Percentiles rank a stretch among this genome's conserved stretches.
Evolutionary conservation across 2,888 invertebrate species (phyloP).

Genomic region (Lasioglossum marginatum): DNA sequence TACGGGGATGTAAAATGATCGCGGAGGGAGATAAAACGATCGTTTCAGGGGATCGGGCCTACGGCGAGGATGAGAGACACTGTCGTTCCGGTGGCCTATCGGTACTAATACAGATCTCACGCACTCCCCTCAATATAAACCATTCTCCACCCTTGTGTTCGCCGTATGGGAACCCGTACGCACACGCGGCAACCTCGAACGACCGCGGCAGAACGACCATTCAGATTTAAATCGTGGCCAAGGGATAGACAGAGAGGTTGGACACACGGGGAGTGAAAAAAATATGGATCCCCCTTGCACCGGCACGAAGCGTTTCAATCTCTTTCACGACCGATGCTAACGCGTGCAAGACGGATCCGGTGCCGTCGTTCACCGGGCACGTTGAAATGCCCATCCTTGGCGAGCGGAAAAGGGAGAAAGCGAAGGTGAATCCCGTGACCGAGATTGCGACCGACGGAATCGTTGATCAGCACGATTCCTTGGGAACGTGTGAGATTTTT

Average conservation of each 20-base stretch:
- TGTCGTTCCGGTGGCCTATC: conserved; percentile 69
- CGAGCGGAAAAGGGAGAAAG: not conserved
- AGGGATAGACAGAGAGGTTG: conserved; percentile 23
- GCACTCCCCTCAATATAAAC: conserved; percentile 83
- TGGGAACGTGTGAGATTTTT: not conserved
- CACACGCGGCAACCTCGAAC: conserved; percentile 70
- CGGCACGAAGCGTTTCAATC: conserved; percentile 79
- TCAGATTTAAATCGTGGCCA: conserved; percentile 83
- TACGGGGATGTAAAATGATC: not conserved
- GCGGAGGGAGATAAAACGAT: not conserved
- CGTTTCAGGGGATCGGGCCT: not conserved
- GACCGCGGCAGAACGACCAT: conserved; percentile 79
- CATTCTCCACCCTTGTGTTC: conserved; percentile 78
- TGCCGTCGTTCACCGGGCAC: conserved; percentile 32
- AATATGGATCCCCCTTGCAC: conserved; percentile 77
- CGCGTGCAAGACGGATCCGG: conserved; percentile 52
- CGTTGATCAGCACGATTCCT: not conserved
- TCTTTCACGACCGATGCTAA: conserved; percentile 72
- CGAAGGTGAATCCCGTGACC: conserved; percentile 24
- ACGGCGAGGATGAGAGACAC: conserved; percentile 63
- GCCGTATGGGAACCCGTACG: conserved; percentile 78
- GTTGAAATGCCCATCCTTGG: conserved; percentile 12
- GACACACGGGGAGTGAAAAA: conserved; percentile 59
- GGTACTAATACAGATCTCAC: conserved; percentile 84
- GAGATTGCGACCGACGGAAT: conserved; percentile 11